Percentiles rank a stretch among this genome's conserved stretches.
Conservation (phyloP, 2,113 vertebrate genomes). For the Bettongia penicillata region DNA sequence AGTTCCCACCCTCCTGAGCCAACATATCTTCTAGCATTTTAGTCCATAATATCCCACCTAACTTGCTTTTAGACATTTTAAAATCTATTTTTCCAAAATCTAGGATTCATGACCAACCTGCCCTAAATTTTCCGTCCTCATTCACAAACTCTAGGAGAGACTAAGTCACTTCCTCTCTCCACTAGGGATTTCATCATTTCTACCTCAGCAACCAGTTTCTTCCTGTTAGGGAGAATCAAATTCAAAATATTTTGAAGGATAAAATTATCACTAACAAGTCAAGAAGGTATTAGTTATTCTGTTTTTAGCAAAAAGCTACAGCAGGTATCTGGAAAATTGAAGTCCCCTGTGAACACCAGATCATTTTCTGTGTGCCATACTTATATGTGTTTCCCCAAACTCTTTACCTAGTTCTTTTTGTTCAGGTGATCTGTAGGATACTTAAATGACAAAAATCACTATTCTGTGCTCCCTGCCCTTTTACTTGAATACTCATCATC, state of each 20-base stretch:
- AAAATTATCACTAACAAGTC: neutral
- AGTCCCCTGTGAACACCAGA: neutral
- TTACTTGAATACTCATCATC: neutral
- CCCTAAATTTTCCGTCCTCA: neutral
- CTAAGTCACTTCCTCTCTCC: neutral
- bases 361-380: neutral
- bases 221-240: neutral
- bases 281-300: neutral
- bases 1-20: neutral
- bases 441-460: neutral
- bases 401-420: neutral
- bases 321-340: neutral
- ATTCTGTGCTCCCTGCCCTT: neutral
- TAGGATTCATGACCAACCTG: neutral
- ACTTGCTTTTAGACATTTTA: neutral
- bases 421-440: neutral
- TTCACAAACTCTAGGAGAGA: neutral
- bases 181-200: neutral
- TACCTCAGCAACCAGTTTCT: neutral
- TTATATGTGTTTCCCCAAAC: neutral
- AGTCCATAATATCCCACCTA: neutral
- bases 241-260: neutral
- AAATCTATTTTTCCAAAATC: neutral
- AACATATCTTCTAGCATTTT: neutral
- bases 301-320: neutral